Conservation (phyloP, 2,888 invertebrate genomes). For the Caenorhabditis afra region DNA sequence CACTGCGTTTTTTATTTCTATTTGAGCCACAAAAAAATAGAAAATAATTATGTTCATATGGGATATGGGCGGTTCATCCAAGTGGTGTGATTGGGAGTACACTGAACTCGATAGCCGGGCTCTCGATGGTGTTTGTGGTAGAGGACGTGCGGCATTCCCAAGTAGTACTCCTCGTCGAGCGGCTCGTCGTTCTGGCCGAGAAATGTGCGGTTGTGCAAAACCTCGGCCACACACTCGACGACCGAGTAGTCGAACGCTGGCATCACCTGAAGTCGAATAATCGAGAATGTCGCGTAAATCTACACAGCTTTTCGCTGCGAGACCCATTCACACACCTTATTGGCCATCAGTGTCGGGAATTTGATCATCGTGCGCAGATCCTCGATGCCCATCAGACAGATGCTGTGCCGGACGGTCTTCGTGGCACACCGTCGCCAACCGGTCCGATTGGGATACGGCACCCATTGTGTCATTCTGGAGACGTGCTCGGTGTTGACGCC, state of each 20-base stretch:
- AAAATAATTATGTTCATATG: too few species aligned
- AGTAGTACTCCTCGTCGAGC: slow-evolving; percentile 46
- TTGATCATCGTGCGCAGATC: slow-evolving; percentile 36
- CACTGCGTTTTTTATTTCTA: too few species aligned
- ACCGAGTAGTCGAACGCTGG: slow-evolving; percentile 58
- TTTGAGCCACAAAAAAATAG: too few species aligned
- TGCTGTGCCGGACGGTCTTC: slow-evolving; percentile 20
- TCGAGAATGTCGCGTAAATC: too few species aligned
- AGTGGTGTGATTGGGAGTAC: background rate
- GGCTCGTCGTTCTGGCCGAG: slow-evolving; percentile 24
- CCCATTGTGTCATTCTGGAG: slow-evolving; percentile 40
- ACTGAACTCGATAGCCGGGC: slow-evolving; percentile 13
- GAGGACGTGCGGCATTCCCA: slow-evolving; percentile 34
- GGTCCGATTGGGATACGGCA: too few species aligned
- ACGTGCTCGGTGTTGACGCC: background rate
- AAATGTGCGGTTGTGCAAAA: slow-evolving; percentile 58
- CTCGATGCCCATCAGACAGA: slow-evolving; percentile 56
- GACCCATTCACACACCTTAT: slow-evolving; percentile 22
- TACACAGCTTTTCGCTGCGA: too few species aligned
- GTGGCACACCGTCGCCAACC: slow-evolving; percentile 26
- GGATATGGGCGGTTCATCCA: slow-evolving; percentile 5
- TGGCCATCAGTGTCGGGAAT: slow-evolving; percentile 40
- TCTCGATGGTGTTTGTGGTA: slow-evolving; percentile 25
- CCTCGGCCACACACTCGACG: slow-evolving; percentile 56
- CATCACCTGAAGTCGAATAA: slow-evolving; percentile 47